A percentile compares a stretch with the other conserved stretches of the same genome.
Conservation (phyloP, 1,140 invertebrate genomes). For the Philopotamus ludificatus region DNA sequence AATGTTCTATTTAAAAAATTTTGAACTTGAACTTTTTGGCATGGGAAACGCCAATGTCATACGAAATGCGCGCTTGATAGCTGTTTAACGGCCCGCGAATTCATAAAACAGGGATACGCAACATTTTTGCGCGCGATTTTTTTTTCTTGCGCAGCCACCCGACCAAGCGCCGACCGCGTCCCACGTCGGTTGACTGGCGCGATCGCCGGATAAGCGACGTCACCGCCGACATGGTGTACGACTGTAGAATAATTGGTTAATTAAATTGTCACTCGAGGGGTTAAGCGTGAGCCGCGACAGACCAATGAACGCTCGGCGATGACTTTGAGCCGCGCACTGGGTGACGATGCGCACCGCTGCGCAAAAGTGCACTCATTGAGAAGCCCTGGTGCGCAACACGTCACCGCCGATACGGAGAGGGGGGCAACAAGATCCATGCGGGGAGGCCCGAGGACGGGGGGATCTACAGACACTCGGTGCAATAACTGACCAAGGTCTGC, state of each 20-base stretch:
- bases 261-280: no score
- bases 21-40: conserved; percentile 32
- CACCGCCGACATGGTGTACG: no score
- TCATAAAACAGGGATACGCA: background rate
- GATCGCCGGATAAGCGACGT: no score
- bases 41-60: background rate
- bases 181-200: no score
- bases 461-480: conserved; percentile 3
- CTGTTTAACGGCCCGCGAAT: background rate
- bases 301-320: background rate
- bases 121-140: background rate
- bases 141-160: no score
- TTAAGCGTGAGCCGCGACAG: no score
- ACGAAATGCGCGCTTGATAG: conserved; percentile 15
- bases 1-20: no score
- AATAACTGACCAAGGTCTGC: conserved; percentile 24
- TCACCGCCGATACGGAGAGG: background rate
- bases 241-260: no score
- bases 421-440: background rate
- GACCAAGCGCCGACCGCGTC: no score
- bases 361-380: conserved; percentile 14
- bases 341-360: conserved; percentile 3
- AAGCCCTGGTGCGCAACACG: background rate
- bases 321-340: background rate
- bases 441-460: background rate